phyloP scores from a whole-genome alignment of 35 echinoderm and acorn worm species.

The Ptychodera flava region DNA sequence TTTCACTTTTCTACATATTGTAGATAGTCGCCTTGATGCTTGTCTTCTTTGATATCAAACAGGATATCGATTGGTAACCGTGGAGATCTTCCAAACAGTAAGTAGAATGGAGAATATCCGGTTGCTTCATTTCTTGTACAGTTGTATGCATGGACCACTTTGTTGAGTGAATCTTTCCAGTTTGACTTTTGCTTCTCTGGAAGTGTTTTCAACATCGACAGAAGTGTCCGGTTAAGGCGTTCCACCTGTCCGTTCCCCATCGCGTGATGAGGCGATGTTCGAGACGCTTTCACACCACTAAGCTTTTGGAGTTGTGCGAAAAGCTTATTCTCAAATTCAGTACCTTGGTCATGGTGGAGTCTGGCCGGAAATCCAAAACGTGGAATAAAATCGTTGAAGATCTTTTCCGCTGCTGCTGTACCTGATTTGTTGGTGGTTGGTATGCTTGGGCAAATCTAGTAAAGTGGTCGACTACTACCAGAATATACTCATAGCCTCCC shows the following conservation, averaged over 20 bases:
- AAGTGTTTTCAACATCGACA: constrained; percentile 39
- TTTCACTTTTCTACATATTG: constrained; percentile 59
- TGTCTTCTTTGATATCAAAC: constrained; percentile 29
- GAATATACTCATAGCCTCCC: constrained; percentile 47
- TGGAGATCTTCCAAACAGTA: constrained; percentile 58
- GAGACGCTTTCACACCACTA: constrained; percentile 27
- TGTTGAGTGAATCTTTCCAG: constrained; percentile 42
- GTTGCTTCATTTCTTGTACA: constrained; percentile 55
- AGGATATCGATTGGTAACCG: constrained; percentile 51
- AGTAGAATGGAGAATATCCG: constrained; percentile 53
- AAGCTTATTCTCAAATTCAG: constrained; percentile 35
- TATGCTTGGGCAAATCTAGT: constrained; percentile 58
- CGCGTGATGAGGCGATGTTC: constrained; percentile 70
- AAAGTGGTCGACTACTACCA: constrained; percentile 61
- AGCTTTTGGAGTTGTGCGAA: constrained; percentile 18
- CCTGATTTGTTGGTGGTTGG: constrained; percentile 25
- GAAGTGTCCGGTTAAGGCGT: constrained; percentile 41
- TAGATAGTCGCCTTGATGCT: neutral
- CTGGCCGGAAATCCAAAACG: constrained; percentile 29
- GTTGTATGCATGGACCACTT: constrained; percentile 74
- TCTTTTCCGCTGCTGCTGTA: constrained; percentile 32
- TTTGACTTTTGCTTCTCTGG: constrained; percentile 25
- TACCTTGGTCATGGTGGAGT: constrained; percentile 42
- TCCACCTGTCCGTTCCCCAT: constrained; percentile 34
- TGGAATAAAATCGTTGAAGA: constrained; percentile 35